phyloP scores from a whole-genome alignment of 2,113 vertebrate species.

The Mixornis gularis region DNA sequence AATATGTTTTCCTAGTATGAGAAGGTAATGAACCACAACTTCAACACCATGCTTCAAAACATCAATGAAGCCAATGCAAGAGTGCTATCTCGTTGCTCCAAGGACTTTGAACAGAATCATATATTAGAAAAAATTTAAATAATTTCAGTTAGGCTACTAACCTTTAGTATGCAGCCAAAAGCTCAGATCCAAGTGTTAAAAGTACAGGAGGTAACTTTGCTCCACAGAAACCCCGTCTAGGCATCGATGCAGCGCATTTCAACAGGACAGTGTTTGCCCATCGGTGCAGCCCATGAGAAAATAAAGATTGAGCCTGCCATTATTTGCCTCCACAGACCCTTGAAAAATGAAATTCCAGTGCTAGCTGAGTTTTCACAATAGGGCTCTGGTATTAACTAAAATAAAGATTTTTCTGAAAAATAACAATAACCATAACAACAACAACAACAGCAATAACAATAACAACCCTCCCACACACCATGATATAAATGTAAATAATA shows the following conservation, averaged over 20 bases:
- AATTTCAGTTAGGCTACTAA: background rate
- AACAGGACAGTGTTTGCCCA: background rate
- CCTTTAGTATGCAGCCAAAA: background rate
- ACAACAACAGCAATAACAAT: background rate
- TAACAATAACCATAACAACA: background rate
- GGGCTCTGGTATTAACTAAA: background rate
- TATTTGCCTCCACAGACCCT: background rate
- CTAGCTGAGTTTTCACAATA: accelerated
- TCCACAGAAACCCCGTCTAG: background rate
- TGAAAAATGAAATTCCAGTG: background rate
- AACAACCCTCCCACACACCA: accelerated
- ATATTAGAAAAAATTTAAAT: background rate
- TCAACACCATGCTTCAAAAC: background rate
- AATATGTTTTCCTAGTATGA: background rate
- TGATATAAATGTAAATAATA: background rate
- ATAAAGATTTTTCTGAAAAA: background rate
- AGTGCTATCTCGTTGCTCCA: background rate
- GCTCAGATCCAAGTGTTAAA: background rate
- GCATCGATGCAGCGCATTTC: background rate
- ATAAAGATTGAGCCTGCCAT: background rate
- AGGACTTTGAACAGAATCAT: background rate
- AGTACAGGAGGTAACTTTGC: background rate
- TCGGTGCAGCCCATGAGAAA: background rate
- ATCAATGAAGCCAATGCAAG: background rate
- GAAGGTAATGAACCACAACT: background rate